Evolutionary conservation across 2,113 vertebrate genomes (phyloP).

Genomic region (Thunnus maccoyii): DNA sequence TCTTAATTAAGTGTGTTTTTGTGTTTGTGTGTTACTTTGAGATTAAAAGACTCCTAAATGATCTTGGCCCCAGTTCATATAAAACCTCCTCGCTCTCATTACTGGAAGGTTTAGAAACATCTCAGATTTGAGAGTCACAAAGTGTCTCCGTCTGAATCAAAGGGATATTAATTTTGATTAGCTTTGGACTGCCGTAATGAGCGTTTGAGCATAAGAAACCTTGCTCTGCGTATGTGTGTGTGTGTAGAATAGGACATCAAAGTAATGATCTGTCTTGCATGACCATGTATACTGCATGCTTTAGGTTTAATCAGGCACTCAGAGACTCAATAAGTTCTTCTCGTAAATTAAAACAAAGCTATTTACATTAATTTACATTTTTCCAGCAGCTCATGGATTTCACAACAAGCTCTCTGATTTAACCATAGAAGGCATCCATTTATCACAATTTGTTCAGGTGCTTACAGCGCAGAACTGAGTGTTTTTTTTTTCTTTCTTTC

Average conservation of each 20-base stretch:
- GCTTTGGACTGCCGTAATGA: slow-evolving; percentile 25
- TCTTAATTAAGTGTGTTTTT: slow-evolving; percentile 21
- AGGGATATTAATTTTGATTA: slow-evolving; percentile 32
- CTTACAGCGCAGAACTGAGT: neutral
- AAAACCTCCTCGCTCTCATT: slow-evolving; percentile 45
- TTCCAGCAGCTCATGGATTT: slow-evolving; percentile 44
- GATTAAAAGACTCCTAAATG: slow-evolving; percentile 39
- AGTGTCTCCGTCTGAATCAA: slow-evolving; percentile 12
- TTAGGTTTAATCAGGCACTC: slow-evolving; percentile 56
- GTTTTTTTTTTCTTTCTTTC: slow-evolving; percentile 3
- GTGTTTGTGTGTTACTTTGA: slow-evolving; percentile 12
- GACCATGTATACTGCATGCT: slow-evolving; percentile 33
- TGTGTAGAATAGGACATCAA: slow-evolving; percentile 28
- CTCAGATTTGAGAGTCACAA: slow-evolving; percentile 9
- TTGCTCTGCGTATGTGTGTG: neutral
- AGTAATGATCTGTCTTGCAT: slow-evolving; percentile 46
- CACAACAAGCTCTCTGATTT: slow-evolving; percentile 44
- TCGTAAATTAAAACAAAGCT: slow-evolving; percentile 71
- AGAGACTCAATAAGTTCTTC: slow-evolving; percentile 46
- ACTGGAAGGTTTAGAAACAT: slow-evolving; percentile 29
- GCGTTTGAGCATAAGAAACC: slow-evolving; percentile 8
- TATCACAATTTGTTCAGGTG: slow-evolving; percentile 67
- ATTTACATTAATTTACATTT: slow-evolving; percentile 69
- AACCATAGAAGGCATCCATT: slow-evolving; percentile 48
- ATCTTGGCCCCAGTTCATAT: slow-evolving; percentile 33